Conservation (phyloP, 2,888 invertebrate genomes). For the Epinotia brunnichana region DNA sequence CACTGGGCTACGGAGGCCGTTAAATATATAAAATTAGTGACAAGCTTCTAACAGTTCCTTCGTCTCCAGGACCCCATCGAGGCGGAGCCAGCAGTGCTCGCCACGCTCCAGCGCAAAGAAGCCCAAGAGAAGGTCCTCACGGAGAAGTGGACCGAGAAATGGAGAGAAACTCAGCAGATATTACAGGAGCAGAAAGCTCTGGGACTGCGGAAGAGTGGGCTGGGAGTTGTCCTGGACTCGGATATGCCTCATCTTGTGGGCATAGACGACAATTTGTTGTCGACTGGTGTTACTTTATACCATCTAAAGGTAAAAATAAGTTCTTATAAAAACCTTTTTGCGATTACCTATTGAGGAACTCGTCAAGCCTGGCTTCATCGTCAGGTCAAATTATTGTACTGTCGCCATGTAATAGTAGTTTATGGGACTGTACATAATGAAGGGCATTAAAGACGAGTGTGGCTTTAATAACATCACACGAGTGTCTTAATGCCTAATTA, state of each 20-base stretch:
- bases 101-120: slow-evolving; percentile 94
- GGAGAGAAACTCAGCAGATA: slow-evolving; percentile 95
- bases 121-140: slow-evolving; percentile 95
- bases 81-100: slow-evolving; percentile 87
- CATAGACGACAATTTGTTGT: slow-evolving; percentile 94
- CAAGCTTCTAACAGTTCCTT: background rate
- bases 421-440: no score
- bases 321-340: no score
- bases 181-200: slow-evolving; percentile 94
- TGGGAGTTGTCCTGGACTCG: slow-evolving; percentile 94
- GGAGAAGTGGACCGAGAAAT: slow-evolving; percentile 96
- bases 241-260: slow-evolving; percentile 96
- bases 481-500: no score
- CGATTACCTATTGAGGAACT: no score
- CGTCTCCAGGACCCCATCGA: slow-evolving; percentile 76
- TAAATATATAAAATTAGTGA: background rate
- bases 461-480: no score
- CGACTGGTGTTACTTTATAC: slow-evolving; percentile 95
- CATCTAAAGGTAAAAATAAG: slow-evolving; percentile 87
- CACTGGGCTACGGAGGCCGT: no score
- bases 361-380: no score
- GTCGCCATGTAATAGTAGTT: no score
- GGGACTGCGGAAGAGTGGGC: slow-evolving; percentile 93
- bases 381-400: no score
- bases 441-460: no score